Evolutionary conservation across 2,888 invertebrate genomes (phyloP).

Genomic region (Agriopis aurantiaria): DNA sequence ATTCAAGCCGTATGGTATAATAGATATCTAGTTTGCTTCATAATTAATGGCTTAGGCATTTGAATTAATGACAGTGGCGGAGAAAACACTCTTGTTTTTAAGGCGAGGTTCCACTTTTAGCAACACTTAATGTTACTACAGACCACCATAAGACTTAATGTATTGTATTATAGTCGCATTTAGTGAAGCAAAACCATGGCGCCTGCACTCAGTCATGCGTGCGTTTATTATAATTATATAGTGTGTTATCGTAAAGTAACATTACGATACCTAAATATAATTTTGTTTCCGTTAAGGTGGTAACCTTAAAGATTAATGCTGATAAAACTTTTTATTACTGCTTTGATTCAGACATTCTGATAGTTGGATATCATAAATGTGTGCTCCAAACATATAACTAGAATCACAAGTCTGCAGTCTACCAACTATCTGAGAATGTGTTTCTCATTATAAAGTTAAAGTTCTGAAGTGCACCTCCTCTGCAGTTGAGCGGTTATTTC

Average conservation of each 20-base stretch:
- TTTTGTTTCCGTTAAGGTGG: neutral
- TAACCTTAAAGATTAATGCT: neutral
- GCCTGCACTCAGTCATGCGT: too few species aligned
- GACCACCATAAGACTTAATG: too few species aligned
- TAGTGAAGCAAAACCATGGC: neutral
- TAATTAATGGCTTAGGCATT: slow-evolving; percentile 5
- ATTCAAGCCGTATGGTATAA: slow-evolving; percentile 13
- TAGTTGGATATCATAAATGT: neutral
- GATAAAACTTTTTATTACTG: neutral
- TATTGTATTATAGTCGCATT: slow-evolving; percentile 6
- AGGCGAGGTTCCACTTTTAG: too few species aligned
- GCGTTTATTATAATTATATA: too few species aligned
- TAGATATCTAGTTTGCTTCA: neutral
- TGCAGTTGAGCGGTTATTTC: slow-evolving; percentile 32
- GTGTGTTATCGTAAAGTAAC: too few species aligned
- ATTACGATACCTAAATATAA: too few species aligned
- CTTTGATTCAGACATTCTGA: neutral
- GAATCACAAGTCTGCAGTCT: neutral
- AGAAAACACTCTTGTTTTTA: slow-evolving; percentile 16
- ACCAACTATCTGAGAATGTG: slow-evolving; percentile 1
- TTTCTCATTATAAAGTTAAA: slow-evolving; percentile 2
- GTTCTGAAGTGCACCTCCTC: slow-evolving; percentile 4
- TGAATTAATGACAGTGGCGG: slow-evolving; percentile 10
- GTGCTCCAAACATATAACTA: neutral
- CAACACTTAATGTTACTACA: too few species aligned